phyloP scores from a whole-genome alignment of 2,797 vertebrate genomes.

The Arnoldichthys spilopterus region DNA sequence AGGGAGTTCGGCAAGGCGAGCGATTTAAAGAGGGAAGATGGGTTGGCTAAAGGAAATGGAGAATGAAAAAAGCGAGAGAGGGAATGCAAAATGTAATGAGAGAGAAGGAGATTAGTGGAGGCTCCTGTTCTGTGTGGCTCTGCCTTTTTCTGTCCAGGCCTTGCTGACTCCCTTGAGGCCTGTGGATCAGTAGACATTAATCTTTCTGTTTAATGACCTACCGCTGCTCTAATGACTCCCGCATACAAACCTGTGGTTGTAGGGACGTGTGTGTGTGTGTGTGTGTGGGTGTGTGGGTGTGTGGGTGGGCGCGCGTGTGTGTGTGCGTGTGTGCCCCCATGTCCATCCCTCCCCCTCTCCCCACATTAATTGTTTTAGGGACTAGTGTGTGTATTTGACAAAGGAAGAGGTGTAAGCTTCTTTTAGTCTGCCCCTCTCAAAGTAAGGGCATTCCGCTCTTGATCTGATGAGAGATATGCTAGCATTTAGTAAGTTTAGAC shows the following conservation, averaged over 20 bases:
- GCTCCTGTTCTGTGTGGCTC: slow-evolving; percentile 20
- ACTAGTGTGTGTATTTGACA: not conserved
- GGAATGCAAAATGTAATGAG: slow-evolving; percentile 37
- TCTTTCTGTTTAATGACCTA: slow-evolving; percentile 78
- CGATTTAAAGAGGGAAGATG: slow-evolving; percentile 26
- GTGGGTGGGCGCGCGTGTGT: no score
- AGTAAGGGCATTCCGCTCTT: not conserved
- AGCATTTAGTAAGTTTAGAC: not conserved
- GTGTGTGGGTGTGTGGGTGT: no score
- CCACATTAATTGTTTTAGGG: slow-evolving; percentile 20
- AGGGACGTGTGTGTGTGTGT: no score
- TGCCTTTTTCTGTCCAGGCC: slow-evolving; percentile 64
- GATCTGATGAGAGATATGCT: slow-evolving; percentile 25
- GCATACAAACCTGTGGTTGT: slow-evolving; percentile 67
- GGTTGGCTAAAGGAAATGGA: slow-evolving; percentile 39
- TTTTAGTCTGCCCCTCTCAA: not conserved
- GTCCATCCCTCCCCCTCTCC: not conserved
- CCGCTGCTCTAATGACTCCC: slow-evolving; percentile 74
- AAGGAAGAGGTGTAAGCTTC: not conserved
- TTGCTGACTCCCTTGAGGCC: slow-evolving; percentile 71
- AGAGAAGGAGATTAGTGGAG: slow-evolving; percentile 57
- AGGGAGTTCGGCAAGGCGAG: slow-evolving; percentile 36
- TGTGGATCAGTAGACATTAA: slow-evolving; percentile 78
- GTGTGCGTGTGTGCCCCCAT: no score
- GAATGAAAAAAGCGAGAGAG: slow-evolving; percentile 22